A percentile compares a stretch with the other conserved stretches of the same genome.
phyloP scores from a whole-genome alignment of 2,113 vertebrate genomes.

The Cynoglossus semilaevis region DNA sequence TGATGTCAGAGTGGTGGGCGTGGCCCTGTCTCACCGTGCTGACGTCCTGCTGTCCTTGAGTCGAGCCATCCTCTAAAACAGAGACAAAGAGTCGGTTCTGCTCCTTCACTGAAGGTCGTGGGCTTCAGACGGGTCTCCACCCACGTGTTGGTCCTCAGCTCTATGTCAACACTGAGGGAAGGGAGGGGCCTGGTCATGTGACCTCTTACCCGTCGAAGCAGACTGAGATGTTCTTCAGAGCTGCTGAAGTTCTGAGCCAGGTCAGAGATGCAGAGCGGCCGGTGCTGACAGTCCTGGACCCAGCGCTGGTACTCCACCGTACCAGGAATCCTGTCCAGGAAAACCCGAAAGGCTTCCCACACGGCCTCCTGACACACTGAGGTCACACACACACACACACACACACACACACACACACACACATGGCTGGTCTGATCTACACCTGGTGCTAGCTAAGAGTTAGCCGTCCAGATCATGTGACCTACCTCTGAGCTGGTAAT shows the following conservation, averaged over 20 bases:
- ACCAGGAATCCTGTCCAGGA: slow-evolving; percentile 88
- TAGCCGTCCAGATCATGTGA: too few species aligned
- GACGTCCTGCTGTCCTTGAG: slow-evolving; percentile 32
- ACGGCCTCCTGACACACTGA: slow-evolving; percentile 95
- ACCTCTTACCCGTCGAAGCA: slow-evolving; percentile 67
- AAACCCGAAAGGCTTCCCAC: slow-evolving; percentile 94
- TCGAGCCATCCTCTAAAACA: slow-evolving; percentile 59
- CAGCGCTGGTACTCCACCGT: slow-evolving; percentile 86
- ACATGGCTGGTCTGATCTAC: too few species aligned
- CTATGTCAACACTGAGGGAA: too few species aligned
- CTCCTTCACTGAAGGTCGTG: too few species aligned
- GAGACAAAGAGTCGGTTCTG: not conserved
- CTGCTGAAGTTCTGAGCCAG: slow-evolving; percentile 89
- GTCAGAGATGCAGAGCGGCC: slow-evolving; percentile 86
- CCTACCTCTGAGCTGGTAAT: slow-evolving; percentile 89
- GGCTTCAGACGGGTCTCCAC: too few species aligned
- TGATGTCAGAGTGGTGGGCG: too few species aligned
- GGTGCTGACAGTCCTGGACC: slow-evolving; percentile 86
- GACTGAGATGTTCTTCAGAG: slow-evolving; percentile 83
- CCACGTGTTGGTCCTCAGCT: too few species aligned
- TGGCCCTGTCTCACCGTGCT: slow-evolving; percentile 35
- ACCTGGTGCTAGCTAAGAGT: too few species aligned
- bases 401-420: too few species aligned
- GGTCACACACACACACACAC: slow-evolving; percentile 6
- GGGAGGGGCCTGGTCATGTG: not conserved